These are phyloP conservation scores for Apocrypta bakeri DNA, from an alignment of 1,140 invertebrate species.

Conservation along the genomic window DNA sequence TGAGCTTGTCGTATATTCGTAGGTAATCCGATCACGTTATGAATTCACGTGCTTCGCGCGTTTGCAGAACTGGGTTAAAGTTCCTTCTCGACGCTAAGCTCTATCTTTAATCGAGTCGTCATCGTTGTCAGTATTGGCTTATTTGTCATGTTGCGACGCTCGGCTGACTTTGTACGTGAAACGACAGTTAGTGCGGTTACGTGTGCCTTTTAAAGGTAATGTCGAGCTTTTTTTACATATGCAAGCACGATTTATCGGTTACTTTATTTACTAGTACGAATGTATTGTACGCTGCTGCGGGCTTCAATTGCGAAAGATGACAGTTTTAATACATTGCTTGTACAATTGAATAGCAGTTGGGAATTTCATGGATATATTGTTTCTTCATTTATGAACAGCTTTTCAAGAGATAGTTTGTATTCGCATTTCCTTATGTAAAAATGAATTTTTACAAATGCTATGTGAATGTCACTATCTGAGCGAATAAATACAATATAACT, in stretches of 20 bases:
- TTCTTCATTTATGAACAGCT: neutral
- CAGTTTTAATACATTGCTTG: too few species aligned
- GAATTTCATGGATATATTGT: neutral
- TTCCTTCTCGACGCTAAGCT: conserved; percentile 29
- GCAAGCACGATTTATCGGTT: too few species aligned
- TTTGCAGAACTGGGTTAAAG: conserved; percentile 59
- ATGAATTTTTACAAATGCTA: neutral
- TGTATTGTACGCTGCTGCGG: too few species aligned
- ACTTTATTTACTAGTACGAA: neutral
- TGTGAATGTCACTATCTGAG: neutral
- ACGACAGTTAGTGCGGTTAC: neutral
- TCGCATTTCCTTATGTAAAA: neutral
- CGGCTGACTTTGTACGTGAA: neutral
- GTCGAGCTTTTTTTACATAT: neutral
- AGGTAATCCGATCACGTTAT: conserved; percentile 55
- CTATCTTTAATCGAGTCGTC: conserved; percentile 18
- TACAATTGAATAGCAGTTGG: neutral
- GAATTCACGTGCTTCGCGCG: conserved; percentile 52
- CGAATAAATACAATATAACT: neutral
- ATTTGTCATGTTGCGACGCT: neutral
- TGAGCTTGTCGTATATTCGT: neutral
- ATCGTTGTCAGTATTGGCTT: neutral
- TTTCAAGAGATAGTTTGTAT: neutral
- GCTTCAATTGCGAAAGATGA: too few species aligned
- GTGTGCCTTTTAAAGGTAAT: neutral